Evolutionary conservation across 2,797 vertebrate genomes (phyloP).

Genomic region (Cephalopachus bancanus): DNA sequence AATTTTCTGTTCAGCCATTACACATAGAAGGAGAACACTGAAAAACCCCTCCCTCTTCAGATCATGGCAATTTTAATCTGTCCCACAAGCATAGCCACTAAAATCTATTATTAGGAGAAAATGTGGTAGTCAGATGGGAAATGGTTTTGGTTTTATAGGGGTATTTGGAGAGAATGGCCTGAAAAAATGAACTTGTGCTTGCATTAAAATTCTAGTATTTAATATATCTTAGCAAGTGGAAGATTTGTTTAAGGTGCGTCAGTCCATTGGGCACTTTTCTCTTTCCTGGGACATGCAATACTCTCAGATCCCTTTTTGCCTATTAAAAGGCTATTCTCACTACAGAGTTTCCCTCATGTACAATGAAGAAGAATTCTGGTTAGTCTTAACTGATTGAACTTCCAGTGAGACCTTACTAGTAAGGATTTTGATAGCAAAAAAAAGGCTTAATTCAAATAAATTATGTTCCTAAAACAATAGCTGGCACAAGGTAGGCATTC

Average conservation of each 20-base stretch:
- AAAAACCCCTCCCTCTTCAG: slow-evolving; percentile 86
- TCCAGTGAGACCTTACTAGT: background rate
- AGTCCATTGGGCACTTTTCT: background rate
- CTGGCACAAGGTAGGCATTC: background rate
- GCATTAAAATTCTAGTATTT: background rate
- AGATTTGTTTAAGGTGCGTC: background rate
- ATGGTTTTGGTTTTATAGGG: too few relatives aligned
- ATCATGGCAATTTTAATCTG: slow-evolving; percentile 89
- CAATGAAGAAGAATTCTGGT: background rate
- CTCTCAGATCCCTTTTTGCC: background rate
- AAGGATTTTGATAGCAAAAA: background rate
- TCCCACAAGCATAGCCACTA: slow-evolving; percentile 97
- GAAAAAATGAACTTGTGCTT: background rate
- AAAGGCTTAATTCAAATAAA: background rate
- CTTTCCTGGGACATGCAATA: background rate
- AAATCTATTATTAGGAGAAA: slow-evolving; percentile 87
- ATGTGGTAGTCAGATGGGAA: slow-evolving; percentile 95
- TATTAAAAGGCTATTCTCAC: background rate
- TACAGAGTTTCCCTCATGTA: background rate
- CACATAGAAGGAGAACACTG: slow-evolving; percentile 88
- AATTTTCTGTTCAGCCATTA: slow-evolving; percentile 86
- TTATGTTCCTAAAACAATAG: background rate
- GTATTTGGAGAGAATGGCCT: background rate
- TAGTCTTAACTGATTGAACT: background rate
- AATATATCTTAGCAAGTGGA: background rate